phyloP scores from a whole-genome alignment of 2,888 invertebrate genomes.

The Eueremaeus valkanovi region DNA sequence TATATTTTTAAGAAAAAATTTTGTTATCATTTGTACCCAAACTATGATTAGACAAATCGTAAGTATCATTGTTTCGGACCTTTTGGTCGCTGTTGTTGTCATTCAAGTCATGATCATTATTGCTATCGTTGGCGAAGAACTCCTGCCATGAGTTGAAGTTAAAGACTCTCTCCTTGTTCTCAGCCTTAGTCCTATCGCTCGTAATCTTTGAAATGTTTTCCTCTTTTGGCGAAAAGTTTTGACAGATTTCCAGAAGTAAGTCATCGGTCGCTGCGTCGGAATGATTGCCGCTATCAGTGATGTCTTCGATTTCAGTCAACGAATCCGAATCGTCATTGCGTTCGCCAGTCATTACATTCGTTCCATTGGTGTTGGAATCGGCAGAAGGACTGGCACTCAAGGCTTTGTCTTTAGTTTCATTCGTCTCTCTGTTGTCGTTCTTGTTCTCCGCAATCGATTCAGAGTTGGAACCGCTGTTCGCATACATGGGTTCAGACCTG shows the following conservation, averaged over 20 bases:
- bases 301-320: conserved; percentile 20
- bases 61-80: conserved; percentile 28
- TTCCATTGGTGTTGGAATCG: background rate
- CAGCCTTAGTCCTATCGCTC: too few relatives aligned
- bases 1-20: conserved; percentile 4
- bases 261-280: conserved; percentile 32
- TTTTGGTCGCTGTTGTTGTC: background rate
- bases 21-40: conserved; percentile 33
- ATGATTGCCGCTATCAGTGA: conserved; percentile 30
- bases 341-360: background rate
- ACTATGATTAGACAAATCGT: conserved; percentile 33
- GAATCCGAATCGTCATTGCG: conserved; percentile 24
- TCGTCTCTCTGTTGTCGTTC: background rate
- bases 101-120: conserved; percentile 24
- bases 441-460: background rate
- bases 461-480: background rate
- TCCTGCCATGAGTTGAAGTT: conserved; percentile 28
- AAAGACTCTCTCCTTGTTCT: background rate
- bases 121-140: conserved; percentile 35
- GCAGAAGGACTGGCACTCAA: background rate
- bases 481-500: background rate
- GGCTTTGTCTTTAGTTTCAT: background rate
- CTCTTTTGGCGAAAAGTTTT: background rate
- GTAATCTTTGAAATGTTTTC: background rate
- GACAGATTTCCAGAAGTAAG: conserved; percentile 18